phyloP scores from a whole-genome alignment of 2,888 invertebrate genomes.

The Acleris laterana region DNA sequence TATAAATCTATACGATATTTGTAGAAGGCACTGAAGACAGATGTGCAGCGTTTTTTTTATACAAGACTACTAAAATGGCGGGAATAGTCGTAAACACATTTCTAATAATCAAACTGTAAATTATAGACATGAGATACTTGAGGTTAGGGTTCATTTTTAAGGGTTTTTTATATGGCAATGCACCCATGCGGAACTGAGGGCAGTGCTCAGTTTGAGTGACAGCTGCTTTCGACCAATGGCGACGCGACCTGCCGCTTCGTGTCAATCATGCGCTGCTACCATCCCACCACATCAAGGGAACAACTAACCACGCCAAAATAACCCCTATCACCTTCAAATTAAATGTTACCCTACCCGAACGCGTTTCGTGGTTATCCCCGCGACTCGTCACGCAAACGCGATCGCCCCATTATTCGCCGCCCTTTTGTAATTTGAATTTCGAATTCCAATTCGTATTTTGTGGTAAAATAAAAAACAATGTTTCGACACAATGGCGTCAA shows the following conservation, averaged over 20 bases:
- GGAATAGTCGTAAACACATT: slow-evolving; percentile 40
- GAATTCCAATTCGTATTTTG: slow-evolving; percentile 84
- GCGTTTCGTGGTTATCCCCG: slow-evolving; percentile 62
- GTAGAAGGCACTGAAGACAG: too few species aligned
- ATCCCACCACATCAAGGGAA: slow-evolving; percentile 58
- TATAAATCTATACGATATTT: too few species aligned
- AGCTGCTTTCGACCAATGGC: slow-evolving; percentile 91
- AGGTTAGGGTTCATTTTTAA: neutral
- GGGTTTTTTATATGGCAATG: slow-evolving; percentile 40
- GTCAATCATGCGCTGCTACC: slow-evolving; percentile 86
- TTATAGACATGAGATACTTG: too few species aligned
- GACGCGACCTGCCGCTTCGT: slow-evolving; percentile 90
- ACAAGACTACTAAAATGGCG: too few species aligned
- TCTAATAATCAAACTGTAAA: slow-evolving; percentile 25
- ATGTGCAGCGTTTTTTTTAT: too few species aligned
- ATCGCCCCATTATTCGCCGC: slow-evolving; percentile 83
- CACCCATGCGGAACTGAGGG: slow-evolving; percentile 75
- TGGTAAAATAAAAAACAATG: slow-evolving; percentile 83
- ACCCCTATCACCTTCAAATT: slow-evolving; percentile 53
- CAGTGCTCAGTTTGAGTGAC: slow-evolving; percentile 87
- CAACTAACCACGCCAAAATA: slow-evolving; percentile 48
- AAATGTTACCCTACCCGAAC: slow-evolving; percentile 52
- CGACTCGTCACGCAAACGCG: slow-evolving; percentile 79
- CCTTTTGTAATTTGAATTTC: slow-evolving; percentile 84
- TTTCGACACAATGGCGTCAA: slow-evolving; percentile 85